Conservation (phyloP, 2,113 vertebrate species). For the Brachypodius melanocephalos region DNA sequence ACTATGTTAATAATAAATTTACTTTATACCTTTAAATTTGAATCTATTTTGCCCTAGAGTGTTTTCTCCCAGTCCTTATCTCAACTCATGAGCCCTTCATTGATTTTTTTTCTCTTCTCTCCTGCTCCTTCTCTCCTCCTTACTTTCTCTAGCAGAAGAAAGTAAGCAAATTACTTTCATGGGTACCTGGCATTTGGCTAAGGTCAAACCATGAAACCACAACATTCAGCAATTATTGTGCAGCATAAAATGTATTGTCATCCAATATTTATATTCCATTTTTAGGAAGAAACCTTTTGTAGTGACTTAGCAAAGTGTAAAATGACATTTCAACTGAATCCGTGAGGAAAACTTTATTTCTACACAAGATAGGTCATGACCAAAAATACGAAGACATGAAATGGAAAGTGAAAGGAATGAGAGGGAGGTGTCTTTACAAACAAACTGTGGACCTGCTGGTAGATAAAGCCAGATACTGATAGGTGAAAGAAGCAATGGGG, state of each 20-base stretch:
- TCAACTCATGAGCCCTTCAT: background rate
- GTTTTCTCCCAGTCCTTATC: background rate
- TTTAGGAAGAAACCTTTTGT: background rate
- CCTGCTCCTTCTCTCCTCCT: too few species aligned
- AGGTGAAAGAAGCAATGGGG: background rate
- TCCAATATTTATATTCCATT: background rate
- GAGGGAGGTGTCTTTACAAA: background rate
- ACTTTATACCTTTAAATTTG: background rate
- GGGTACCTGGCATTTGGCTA: background rate
- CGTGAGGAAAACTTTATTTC: background rate
- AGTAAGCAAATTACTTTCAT: background rate
- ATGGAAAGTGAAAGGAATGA: background rate
- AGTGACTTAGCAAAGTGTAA: background rate
- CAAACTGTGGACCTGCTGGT: background rate
- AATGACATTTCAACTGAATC: background rate
- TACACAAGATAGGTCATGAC: background rate
- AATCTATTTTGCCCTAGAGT: background rate
- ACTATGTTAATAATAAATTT: background rate
- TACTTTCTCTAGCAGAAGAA: background rate
- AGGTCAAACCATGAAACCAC: background rate
- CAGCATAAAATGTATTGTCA: background rate
- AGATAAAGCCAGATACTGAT: background rate
- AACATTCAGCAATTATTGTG: background rate
- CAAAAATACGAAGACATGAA: background rate
- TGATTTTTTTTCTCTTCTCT: background rate